A percentile compares a stretch with the other conserved stretches of the same genome.
phyloP scores from a whole-genome alignment of 1,140 invertebrate genomes.

The Melitaea cinxia region DNA sequence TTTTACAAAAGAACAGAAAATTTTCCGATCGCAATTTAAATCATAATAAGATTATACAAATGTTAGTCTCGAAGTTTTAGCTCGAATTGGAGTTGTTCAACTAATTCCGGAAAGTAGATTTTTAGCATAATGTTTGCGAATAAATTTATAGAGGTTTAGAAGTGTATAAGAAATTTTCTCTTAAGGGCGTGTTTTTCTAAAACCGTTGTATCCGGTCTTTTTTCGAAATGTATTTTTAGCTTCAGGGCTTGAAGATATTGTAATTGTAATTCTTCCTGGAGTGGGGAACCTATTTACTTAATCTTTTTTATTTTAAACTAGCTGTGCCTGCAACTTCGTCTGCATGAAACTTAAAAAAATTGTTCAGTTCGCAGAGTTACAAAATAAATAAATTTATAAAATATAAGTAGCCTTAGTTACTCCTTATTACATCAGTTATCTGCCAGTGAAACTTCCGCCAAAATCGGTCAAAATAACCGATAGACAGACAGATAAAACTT shows the following conservation, averaged over 20 bases:
- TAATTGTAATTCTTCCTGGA: background rate
- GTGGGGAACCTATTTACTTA: background rate
- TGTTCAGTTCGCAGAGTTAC: too few relatives aligned
- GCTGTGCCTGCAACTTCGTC: too few relatives aligned
- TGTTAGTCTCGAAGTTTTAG: constrained; percentile 12
- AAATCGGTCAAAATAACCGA: background rate
- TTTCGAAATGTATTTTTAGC: constrained; percentile 1
- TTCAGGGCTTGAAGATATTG: background rate
- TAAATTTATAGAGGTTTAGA: constrained; percentile 1
- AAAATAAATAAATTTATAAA: background rate
- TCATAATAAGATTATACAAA: constrained; percentile 10
- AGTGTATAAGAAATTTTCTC: background rate
- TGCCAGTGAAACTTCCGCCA: too few relatives aligned
- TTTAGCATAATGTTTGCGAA: constrained; percentile 8
- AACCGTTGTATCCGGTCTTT: background rate
- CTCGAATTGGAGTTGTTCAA: constrained; percentile 14
- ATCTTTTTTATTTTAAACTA: too few relatives aligned
- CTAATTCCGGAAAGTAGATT: constrained; percentile 3
- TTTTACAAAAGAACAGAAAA: background rate
- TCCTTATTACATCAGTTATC: too few relatives aligned
- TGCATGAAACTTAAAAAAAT: too few relatives aligned
- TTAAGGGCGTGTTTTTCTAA: background rate
- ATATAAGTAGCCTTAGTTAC: too few relatives aligned
- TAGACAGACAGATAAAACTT: too few relatives aligned
- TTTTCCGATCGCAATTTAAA: constrained; percentile 3